Evolutionary conservation across 2,797 vertebrate species (phyloP).

Genomic region (Rhinophrynus dorsalis): DNA sequence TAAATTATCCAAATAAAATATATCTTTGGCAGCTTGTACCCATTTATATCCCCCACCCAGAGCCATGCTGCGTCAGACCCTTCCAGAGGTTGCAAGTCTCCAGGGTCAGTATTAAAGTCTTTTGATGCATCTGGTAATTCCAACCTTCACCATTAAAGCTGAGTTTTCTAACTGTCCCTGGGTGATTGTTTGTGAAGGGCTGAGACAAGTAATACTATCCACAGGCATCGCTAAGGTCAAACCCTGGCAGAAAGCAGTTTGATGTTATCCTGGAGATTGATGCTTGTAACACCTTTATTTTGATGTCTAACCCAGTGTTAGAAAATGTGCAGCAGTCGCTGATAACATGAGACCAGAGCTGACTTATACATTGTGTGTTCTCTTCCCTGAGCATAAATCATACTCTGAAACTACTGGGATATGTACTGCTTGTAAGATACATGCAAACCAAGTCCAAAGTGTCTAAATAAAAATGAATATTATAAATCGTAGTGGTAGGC

Average conservation of each 20-base stretch:
- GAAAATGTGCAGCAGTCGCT: constrained; percentile 69
- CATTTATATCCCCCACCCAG: constrained; percentile 27
- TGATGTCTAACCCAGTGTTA: constrained; percentile 64
- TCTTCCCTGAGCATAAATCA: constrained; percentile 6
- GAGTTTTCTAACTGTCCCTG: constrained; percentile 61
- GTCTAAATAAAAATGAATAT: too few relatives aligned
- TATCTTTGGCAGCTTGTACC: neutral
- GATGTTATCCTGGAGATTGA: constrained; percentile 81
- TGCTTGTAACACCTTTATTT: constrained; percentile 71
- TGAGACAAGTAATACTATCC: constrained; percentile 66
- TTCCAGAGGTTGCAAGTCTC: constrained; percentile 48
- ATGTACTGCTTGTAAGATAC: too few relatives aligned
- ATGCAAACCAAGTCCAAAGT: too few relatives aligned
- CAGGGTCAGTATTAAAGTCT: constrained; percentile 42
- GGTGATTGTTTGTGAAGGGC: constrained; percentile 67
- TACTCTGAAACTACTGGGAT: neutral
- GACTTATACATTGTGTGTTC: constrained; percentile 5
- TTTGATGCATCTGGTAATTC: constrained; percentile 61
- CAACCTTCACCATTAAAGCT: constrained; percentile 58
- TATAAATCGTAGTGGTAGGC: too few relatives aligned
- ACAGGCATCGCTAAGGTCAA: constrained; percentile 76
- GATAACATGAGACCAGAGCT: constrained; percentile 57
- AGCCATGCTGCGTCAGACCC: constrained; percentile 43
- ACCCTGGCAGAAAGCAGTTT: constrained; percentile 59
- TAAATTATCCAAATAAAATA: constrained; percentile 33